Percentiles rank a stretch among this genome's conserved stretches.
phyloP scores from a whole-genome alignment of 1,140 invertebrate species.

The Brachionus rotundiformis region DNA sequence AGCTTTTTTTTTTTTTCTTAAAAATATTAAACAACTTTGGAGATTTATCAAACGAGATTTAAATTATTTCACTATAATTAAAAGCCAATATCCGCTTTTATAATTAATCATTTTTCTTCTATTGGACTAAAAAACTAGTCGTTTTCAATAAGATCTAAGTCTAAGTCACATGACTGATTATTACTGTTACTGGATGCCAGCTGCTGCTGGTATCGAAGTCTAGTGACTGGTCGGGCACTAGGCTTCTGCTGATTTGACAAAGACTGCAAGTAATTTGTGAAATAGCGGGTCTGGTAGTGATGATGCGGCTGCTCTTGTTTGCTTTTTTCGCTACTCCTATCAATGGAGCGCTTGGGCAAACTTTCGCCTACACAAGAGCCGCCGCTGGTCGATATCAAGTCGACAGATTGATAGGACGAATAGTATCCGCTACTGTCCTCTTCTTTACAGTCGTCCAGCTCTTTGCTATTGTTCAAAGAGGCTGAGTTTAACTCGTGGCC shows the following conservation, averaged over 20 bases:
- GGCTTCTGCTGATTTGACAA: neutral
- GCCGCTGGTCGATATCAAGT: constrained; percentile 45
- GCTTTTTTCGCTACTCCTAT: neutral
- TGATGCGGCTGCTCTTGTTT: constrained; percentile 40
- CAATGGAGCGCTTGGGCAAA: neutral
- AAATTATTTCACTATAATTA: too few relatives aligned
- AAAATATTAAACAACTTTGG: neutral
- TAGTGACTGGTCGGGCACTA: constrained; percentile 26
- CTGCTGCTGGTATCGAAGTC: constrained; percentile 29
- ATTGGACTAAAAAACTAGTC: neutral
- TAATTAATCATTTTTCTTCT: too few relatives aligned
- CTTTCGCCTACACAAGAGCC: neutral
- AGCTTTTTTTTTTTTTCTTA: too few relatives aligned
- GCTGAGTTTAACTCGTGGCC: neutral
- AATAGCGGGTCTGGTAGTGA: constrained; percentile 48
- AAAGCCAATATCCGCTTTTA: too few relatives aligned
- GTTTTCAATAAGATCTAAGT: constrained; percentile 50
- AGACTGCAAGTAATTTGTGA: constrained; percentile 28
- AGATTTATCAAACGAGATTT: neutral
- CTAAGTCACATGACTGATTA: constrained; percentile 28
- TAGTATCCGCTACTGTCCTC: constrained; percentile 46
- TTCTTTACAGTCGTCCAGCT: constrained; percentile 45
- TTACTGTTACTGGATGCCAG: constrained; percentile 17
- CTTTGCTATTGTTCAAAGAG: neutral
- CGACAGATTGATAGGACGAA: constrained; percentile 41